A percentile compares a stretch with the other conserved stretches of the same genome.
These are phyloP conservation scores for Eurosta solidaginis DNA, from an alignment of 1,140 invertebrate genomes.

Conservation along the genomic window DNA sequence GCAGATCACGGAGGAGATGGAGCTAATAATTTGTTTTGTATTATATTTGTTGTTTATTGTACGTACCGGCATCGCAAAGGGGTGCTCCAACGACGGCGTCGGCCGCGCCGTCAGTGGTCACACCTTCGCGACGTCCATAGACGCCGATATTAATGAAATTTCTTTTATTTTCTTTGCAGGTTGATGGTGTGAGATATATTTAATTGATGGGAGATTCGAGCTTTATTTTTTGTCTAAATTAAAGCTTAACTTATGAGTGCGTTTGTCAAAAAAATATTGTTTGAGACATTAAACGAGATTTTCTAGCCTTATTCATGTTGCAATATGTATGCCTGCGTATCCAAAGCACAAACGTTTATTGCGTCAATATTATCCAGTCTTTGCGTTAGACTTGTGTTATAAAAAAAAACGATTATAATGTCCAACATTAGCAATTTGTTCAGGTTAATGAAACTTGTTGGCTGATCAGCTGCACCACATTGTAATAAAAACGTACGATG, in stretches of 20 bases:
- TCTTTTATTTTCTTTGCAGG: too few relatives aligned
- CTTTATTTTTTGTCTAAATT: background rate
- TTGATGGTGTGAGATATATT: too few relatives aligned
- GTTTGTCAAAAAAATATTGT: background rate
- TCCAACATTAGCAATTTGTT: slow-evolving; percentile 24
- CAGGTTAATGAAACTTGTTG: slow-evolving; percentile 29
- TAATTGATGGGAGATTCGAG: background rate
- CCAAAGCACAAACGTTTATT: slow-evolving; percentile 47
- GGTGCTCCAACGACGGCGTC: too few relatives aligned
- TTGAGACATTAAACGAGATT: background rate
- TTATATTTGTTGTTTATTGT: too few relatives aligned
- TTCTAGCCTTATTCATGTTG: slow-evolving; percentile 29
- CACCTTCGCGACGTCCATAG: too few relatives aligned
- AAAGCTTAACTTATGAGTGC: background rate
- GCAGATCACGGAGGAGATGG: too few relatives aligned
- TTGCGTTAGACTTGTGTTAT: slow-evolving; percentile 47
- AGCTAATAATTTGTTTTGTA: too few relatives aligned
- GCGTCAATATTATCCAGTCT: slow-evolving; percentile 28
- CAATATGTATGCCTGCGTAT: slow-evolving; percentile 39
- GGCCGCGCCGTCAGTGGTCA: too few relatives aligned
- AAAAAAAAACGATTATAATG: slow-evolving; percentile 5
- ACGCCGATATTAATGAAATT: background rate
- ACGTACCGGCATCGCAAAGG: too few relatives aligned
- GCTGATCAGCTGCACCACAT: slow-evolving; percentile 51
- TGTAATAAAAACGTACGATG: slow-evolving; percentile 67